These are phyloP conservation scores for Drosophila dives DNA, from an alignment of 2,888 invertebrate genomes.

Conservation along the genomic window DNA sequence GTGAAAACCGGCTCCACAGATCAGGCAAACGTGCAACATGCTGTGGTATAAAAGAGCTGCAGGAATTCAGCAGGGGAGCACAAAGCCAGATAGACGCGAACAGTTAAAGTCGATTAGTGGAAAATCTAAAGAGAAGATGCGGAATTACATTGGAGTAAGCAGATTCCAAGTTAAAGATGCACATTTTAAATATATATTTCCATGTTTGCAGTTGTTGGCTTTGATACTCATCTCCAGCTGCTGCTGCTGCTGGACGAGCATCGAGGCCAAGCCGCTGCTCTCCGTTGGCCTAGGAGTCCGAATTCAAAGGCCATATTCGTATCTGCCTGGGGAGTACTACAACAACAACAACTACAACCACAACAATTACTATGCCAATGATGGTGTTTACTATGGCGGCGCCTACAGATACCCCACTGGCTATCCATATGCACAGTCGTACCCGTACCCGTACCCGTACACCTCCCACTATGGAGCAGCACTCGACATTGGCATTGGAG, in stretches of 20 bases:
- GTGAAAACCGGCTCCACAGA: constrained; percentile 31
- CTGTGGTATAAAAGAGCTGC: constrained; percentile 56
- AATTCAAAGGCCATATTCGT: constrained; percentile 28
- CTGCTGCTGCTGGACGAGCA: constrained; percentile 25
- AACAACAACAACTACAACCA: constrained; percentile 29
- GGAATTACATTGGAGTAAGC: constrained; percentile 56
- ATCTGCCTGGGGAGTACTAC: constrained; percentile 35
- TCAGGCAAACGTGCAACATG: constrained; percentile 2
- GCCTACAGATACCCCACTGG: constrained; percentile 34
- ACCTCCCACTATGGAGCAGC: constrained; percentile 43
- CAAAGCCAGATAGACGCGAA: constrained; percentile 21
- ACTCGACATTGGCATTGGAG: constrained; percentile 61
- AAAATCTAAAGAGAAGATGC: constrained; percentile 36
- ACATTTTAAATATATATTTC: constrained; percentile 10
- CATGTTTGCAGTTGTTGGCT: constrained; percentile 37
- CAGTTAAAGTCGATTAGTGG: constrained; percentile 1
- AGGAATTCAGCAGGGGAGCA: constrained; percentile 20
- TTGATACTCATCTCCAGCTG: constrained; percentile 35
- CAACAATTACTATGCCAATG: constrained; percentile 35
- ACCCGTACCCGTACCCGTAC: constrained; percentile 7
- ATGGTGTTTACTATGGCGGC: constrained; percentile 18
- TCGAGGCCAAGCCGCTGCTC: constrained; percentile 60
- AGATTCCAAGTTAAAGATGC: neutral
- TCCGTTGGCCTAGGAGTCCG: constrained; percentile 59
- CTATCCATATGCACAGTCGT: constrained; percentile 4